Conservation (phyloP, 2,113 vertebrate species). For the Anseranas semipalmata region DNA sequence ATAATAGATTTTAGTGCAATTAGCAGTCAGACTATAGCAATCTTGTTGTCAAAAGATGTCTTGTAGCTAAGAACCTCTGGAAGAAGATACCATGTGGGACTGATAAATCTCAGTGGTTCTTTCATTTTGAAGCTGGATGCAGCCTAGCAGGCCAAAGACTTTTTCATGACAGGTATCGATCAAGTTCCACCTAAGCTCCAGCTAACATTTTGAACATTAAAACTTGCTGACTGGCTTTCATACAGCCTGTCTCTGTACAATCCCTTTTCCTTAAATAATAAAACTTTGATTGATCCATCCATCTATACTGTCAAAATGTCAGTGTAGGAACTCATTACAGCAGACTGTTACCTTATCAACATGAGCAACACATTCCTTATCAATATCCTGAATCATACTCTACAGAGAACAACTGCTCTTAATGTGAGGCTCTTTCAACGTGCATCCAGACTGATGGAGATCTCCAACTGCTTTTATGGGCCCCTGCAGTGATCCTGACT, state of each 20-base stretch:
- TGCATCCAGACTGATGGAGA: background rate
- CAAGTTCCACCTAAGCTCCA: background rate
- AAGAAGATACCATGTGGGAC: accelerated
- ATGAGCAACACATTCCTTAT: background rate
- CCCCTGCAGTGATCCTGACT: background rate
- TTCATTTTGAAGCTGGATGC: background rate
- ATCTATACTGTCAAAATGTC: background rate
- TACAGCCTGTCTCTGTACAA: background rate
- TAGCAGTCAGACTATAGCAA: background rate
- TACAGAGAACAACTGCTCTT: background rate
- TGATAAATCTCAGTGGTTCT: background rate
- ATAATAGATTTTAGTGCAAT: background rate
- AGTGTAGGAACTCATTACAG: background rate
- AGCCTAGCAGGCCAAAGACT: background rate
- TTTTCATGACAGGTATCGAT: background rate
- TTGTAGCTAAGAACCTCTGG: background rate
- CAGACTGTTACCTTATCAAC: background rate
- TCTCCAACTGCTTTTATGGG: background rate
- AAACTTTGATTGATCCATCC: background rate
- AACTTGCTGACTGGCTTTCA: background rate
- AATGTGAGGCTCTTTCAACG: background rate
- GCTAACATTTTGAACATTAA: background rate
- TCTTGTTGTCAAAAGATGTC: background rate
- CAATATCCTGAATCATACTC: background rate
- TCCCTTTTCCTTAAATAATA: background rate